These are phyloP conservation scores for Limosa lapponica DNA, from an alignment of 2,797 vertebrate species.

Conservation along the genomic window DNA sequence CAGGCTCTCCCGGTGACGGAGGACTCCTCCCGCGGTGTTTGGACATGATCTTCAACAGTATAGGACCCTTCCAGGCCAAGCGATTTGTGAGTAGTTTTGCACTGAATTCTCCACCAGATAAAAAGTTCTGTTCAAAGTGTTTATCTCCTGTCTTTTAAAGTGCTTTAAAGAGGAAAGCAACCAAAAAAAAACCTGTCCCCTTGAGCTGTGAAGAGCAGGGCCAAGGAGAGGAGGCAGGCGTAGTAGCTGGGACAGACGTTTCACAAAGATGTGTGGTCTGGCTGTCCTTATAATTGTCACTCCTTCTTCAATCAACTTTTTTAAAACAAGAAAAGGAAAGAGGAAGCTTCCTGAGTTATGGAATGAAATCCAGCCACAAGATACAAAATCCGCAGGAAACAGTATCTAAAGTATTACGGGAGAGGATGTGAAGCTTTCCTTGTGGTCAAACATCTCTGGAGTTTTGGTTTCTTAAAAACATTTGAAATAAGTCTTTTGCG, in stretches of 20 bases:
- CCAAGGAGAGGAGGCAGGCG: neutral
- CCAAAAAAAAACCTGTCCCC: accelerated
- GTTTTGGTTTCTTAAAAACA: neutral
- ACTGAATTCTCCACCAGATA: neutral
- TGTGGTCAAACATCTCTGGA: neutral
- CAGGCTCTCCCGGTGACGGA: constrained; percentile 90
- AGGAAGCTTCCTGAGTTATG: too few relatives aligned
- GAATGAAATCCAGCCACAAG: neutral
- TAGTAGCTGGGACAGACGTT: accelerated
- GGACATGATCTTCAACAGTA: constrained; percentile 97
- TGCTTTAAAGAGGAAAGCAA: neutral
- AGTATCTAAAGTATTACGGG: accelerated
- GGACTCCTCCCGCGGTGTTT: constrained; percentile 93
- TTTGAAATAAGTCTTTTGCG: neutral
- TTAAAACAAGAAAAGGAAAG: neutral
- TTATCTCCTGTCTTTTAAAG: neutral
- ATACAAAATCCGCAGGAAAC: neutral
- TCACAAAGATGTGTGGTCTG: neutral
- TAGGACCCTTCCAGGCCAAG: constrained; percentile 91
- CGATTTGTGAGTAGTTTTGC: constrained; percentile 85
- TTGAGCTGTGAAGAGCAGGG: neutral
- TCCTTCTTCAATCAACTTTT: neutral
- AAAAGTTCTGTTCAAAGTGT: neutral
- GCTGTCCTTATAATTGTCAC: accelerated
- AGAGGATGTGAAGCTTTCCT: neutral